Evolutionary conservation across 2,797 vertebrate species (phyloP), one percentile per base, ranked within the genome.

Genomic region (Helicolenus hilgendorfi): DNA sequence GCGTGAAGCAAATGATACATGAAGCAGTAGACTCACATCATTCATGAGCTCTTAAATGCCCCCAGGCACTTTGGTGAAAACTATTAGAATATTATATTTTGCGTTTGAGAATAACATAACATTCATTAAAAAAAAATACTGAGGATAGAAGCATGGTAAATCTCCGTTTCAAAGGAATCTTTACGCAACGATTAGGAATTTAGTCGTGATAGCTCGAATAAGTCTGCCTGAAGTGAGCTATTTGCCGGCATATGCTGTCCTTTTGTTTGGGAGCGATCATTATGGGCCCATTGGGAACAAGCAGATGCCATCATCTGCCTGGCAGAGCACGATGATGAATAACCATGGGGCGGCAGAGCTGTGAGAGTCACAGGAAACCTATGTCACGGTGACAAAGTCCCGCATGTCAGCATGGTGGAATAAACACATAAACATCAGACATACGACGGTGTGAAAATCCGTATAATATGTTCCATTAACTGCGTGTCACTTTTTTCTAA

Each of bases 241-340:
- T 96, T 95, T 95, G 82, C 78, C 29, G 38, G 90, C 94, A 88
- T 92, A 94, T 93, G 96, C 73, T 87, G 92, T 92, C 89, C 92
- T 93, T 96, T 95, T 92, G 94, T 96, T 94, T 92, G 87, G 84
- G 67, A 92, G 89, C 84, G 86, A 95, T 94, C 85, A 95, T 94
- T 93, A 94, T 89, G 88, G 83, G 88, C 80, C 96, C 87, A 86
- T 87, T 85, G 94, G 94, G 95, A 94, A 92, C 74, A 79, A 93
- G 91, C 92, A 94, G 94, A 94, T 95, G 92, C 88, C 94, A 96
- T 94, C 94, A 95, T 96, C 87, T 93, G 93, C 93, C 95, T 91
- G 88, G 91, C 91, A 94, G 89, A 94, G 89, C 94, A 89, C 77
- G 2, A 91, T 90, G 93, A 96, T 93, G 91, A 93, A 94, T 93